Conservation (phyloP, 2,888 invertebrate genomes). For the Acanthosepion lycidas region DNA sequence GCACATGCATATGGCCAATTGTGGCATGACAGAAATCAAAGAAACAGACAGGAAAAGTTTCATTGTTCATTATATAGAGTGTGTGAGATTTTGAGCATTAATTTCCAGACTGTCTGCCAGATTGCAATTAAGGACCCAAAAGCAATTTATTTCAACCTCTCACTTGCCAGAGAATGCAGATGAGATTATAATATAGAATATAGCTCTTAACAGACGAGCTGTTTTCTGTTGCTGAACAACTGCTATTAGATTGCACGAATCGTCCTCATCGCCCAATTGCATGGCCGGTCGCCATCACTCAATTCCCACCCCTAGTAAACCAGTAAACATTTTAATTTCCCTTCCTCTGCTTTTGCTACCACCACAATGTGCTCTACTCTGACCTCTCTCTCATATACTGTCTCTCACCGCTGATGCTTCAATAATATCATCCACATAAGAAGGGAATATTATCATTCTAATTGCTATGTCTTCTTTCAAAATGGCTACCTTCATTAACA, state of each 20-base stretch:
- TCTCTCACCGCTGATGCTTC: background rate
- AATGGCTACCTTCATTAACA: background rate
- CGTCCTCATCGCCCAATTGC: background rate
- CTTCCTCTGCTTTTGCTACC: background rate
- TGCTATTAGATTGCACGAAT: background rate
- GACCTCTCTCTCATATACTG: background rate
- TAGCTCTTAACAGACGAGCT: background rate
- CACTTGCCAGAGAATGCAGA: background rate
- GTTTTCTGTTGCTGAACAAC: background rate
- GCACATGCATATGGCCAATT: too few relatives aligned
- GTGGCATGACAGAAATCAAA: too few relatives aligned
- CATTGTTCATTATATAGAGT: too few relatives aligned
- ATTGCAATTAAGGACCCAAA: background rate
- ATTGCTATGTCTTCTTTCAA: background rate
- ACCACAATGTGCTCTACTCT: background rate
- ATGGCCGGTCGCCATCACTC: background rate
- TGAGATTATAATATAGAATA: background rate
- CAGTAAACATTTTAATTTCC: background rate
- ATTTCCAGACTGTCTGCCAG: background rate
- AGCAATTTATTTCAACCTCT: background rate
- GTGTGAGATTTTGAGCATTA: background rate
- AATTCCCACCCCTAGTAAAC: background rate
- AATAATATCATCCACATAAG: background rate
- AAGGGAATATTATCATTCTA: background rate
- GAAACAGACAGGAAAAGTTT: too few relatives aligned